A percentile compares a stretch with the other conserved stretches of the same genome.
Conservation (phyloP, 2,888 invertebrate genomes). For the Tetragonisca angustula region DNA sequence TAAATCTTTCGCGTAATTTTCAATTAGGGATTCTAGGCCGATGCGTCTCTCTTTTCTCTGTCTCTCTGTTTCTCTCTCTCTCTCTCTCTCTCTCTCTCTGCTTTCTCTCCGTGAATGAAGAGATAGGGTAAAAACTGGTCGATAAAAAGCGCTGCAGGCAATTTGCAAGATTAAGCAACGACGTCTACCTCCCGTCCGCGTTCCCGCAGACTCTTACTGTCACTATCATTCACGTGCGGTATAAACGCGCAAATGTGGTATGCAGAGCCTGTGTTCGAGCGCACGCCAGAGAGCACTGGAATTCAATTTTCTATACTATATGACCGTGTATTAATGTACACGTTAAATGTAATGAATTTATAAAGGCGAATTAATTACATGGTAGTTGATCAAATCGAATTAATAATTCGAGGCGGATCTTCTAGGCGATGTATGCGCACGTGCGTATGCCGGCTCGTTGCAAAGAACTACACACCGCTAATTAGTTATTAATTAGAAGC, state of each 20-base stretch:
- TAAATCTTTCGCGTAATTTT: background rate
- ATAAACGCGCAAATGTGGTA: no score
- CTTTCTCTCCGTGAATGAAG: background rate
- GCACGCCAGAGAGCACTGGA: no score
- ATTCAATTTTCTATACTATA: no score
- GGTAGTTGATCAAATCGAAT: background rate
- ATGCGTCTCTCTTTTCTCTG: background rate
- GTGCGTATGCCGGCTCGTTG: no score
- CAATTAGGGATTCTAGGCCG: background rate
- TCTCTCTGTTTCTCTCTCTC: background rate
- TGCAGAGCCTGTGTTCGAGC: no score
- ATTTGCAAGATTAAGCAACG: conserved; percentile 29
- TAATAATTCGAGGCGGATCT: background rate
- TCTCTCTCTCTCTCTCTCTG: background rate
- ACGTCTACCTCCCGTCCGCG: background rate
- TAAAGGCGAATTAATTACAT: background rate
- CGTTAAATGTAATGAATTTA: background rate
- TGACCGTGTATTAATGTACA: background rate
- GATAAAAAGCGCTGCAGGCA: conserved; percentile 23
- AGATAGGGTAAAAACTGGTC: background rate
- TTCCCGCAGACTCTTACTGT: background rate
- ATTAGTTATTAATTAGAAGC: no score
- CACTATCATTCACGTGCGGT: background rate
- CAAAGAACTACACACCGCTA: no score
- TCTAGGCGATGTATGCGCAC: background rate